Evolutionary conservation across 2,888 invertebrate species (phyloP), one percentile per base, ranked within the genome.

Genomic region (Apomyelois bistriatella): DNA sequence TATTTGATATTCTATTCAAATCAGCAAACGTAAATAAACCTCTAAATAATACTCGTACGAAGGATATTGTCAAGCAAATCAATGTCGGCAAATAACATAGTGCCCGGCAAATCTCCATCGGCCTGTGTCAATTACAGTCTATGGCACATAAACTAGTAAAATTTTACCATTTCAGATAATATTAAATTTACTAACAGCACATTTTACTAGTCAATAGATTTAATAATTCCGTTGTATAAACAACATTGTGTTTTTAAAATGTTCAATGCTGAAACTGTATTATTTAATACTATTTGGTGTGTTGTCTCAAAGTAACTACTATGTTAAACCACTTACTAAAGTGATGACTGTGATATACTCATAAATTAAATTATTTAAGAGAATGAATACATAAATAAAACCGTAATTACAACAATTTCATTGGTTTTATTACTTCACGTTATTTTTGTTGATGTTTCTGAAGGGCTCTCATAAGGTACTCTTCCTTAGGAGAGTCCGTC

Each of bases 281-380:
- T 65, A 60, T 59, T 68, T 62, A 64, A 60, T 63, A 64, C 53
- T 58, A 58, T 58, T 53, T 36, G 32, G 42, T 42, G 15, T 52
- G 36, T 72, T 70, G 66, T 70, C 68, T 70, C 71, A 73, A 66
- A 65, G 66, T 67, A 64, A 68, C 64, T 70, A 68, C 74, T 75
- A 79, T 73, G 70, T 77, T 79, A 74, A 81, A 78, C 82, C 85
- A 88, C 86, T 87, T 85, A 78, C 74, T 88, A 81, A 90, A 87
- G 85, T 87, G 87, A 84, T 79, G 82, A 89, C 89, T 90, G 89
- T 90, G 89, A 90, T 90, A 90, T 88, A 87, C 82, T 85, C 82
- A 74, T 85, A 85, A 82, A 65, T 72, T 76, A 74, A 72, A 65
- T 60, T 74, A 79, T 78, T 83, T 76, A 74, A 77, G 64, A 79